Evolutionary conservation across 2,113 vertebrate genomes (phyloP).

Genomic region (Oreochromis spilurus): DNA sequence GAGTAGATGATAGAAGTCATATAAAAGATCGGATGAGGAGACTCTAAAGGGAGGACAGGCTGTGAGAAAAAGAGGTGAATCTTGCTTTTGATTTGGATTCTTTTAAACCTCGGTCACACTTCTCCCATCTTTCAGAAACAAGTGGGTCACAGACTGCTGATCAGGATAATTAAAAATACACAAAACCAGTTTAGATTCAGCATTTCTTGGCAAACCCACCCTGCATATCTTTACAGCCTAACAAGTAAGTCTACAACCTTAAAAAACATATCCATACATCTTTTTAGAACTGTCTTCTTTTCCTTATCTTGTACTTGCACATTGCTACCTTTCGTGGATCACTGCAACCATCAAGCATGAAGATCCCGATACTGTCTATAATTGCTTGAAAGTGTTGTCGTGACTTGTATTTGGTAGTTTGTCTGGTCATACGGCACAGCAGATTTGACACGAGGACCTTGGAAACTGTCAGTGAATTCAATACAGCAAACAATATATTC

Average conservation of each 20-base stretch:
- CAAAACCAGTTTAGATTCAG: background rate
- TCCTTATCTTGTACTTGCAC: background rate
- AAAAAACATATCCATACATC: background rate
- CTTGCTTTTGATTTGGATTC: background rate
- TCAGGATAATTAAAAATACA: background rate
- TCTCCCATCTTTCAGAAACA: background rate
- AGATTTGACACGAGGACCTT: background rate
- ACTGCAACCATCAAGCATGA: background rate
- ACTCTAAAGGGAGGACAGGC: background rate
- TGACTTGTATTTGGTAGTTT: background rate
- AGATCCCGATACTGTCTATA: background rate
- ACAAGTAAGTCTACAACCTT: background rate
- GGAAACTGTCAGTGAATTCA: background rate
- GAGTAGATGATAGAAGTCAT: conserved; percentile 23
- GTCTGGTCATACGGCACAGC: background rate
- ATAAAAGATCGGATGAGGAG: background rate
- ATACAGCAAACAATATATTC: background rate
- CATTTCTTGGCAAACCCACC: background rate
- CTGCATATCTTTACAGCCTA: background rate
- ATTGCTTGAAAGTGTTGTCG: background rate
- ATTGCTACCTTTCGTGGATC: background rate
- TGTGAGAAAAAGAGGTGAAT: background rate
- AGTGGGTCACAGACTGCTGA: background rate
- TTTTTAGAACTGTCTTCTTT: background rate
- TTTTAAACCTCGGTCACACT: background rate